Conservation (phyloP, 2,888 invertebrate genomes). For the Dromius quadrimaculatus region DNA sequence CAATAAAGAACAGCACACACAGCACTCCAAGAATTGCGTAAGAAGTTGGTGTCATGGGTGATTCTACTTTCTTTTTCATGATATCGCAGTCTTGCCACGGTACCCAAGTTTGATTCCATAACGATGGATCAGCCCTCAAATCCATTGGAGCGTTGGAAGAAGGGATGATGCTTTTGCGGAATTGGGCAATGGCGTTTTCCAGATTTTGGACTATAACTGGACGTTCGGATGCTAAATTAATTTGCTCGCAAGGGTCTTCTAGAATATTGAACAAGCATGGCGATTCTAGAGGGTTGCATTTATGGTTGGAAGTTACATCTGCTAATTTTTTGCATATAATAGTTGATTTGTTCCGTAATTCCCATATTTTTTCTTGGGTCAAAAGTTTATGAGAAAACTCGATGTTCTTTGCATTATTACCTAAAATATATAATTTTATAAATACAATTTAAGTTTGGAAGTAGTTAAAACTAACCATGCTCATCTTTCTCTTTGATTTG, state of each 20-base stretch:
- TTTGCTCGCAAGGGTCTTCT: slow-evolving; percentile 69
- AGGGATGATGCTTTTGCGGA: slow-evolving; percentile 65
- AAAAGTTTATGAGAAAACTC: slow-evolving; percentile 31
- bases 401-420: not conserved
- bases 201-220: slow-evolving; percentile 65
- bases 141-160: slow-evolving; percentile 67
- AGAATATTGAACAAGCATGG: slow-evolving; percentile 69
- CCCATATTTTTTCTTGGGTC: slow-evolving; percentile 55
- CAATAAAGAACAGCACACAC: slow-evolving; percentile 60
- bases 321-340: slow-evolving; percentile 58
- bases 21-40: slow-evolving; percentile 61
- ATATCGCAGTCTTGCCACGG: slow-evolving; percentile 72
- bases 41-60: slow-evolving; percentile 60
- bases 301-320: slow-evolving; percentile 58
- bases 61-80: slow-evolving; percentile 58
- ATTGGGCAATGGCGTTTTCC: slow-evolving; percentile 65
- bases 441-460: not conserved
- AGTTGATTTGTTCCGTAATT: slow-evolving; percentile 60
- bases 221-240: slow-evolving; percentile 66
- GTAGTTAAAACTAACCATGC: slow-evolving; percentile 14
- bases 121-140: slow-evolving; percentile 68
- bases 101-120: slow-evolving; percentile 71
- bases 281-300: slow-evolving; percentile 62
- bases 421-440: slow-evolving; percentile 2
- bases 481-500: slow-evolving; percentile 65